Percentiles rank a stretch among this genome's conserved stretches.
Evolutionary conservation across 2,888 invertebrate species (phyloP).

Genomic region (Cataglyphis cursor): DNA sequence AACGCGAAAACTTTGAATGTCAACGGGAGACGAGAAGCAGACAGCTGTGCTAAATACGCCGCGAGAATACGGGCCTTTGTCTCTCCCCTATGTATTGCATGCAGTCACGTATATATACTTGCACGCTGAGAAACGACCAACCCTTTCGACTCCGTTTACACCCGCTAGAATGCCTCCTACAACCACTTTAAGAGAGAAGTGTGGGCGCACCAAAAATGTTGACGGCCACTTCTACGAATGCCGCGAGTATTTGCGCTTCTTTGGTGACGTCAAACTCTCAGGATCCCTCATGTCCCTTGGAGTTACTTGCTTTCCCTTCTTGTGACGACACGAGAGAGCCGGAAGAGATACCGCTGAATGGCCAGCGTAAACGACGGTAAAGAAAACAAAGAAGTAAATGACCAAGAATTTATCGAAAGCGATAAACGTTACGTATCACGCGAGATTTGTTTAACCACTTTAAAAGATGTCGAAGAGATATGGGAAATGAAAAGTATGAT

Average conservation of each 20-base stretch:
- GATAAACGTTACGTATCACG: conserved; percentile 4
- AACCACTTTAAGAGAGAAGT: conserved; percentile 36
- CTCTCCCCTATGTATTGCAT: conserved; percentile 8
- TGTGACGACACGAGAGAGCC: not conserved
- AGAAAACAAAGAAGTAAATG: not conserved
- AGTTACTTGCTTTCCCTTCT: conserved; percentile 18
- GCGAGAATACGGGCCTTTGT: conserved; percentile 33
- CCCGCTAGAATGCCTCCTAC: conserved; percentile 45
- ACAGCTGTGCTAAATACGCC: conserved; percentile 32
- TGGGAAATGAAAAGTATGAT: not conserved
- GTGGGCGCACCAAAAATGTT: conserved; percentile 59
- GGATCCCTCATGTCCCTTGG: conserved; percentile 20
- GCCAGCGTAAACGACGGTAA: not conserved
- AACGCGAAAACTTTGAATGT: conserved; percentile 9
- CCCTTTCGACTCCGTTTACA: conserved; percentile 20
- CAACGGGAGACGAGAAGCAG: conserved; percentile 23
- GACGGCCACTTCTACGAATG: conserved; percentile 34
- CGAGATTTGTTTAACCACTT: conserved; percentile 8
- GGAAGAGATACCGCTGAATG: conserved; percentile 21
- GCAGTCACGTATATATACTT: conserved; percentile 11
- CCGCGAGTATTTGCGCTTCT: conserved; percentile 62
- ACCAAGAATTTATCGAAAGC: not conserved
- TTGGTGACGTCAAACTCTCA: conserved; percentile 9
- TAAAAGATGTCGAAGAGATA: not conserved
- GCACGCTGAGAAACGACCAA: conserved; percentile 9